Percentiles rank a stretch among this genome's conserved stretches.
Conservation (phyloP, 2,888 invertebrate species). For the Cataglyphis rosenhaueri region DNA sequence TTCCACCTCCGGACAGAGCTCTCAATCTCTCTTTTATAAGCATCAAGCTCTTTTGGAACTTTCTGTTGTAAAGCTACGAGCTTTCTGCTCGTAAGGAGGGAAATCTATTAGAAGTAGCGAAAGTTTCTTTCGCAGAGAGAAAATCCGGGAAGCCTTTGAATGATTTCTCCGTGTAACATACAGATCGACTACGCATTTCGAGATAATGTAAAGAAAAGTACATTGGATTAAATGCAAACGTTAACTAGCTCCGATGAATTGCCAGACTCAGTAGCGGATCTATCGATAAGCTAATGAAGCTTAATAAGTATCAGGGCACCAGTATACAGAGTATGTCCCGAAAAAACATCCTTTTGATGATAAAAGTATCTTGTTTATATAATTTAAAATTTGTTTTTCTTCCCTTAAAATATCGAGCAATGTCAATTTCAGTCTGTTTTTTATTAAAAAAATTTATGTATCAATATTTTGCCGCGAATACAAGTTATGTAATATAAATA, state of each 20-base stretch:
- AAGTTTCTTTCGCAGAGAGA: constrained; percentile 15
- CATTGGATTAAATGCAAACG: not conserved
- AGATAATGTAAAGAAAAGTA: not conserved
- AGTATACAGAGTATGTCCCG: not conserved
- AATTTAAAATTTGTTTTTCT: not conserved
- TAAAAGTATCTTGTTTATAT: not conserved
- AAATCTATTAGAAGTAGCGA: constrained; percentile 30
- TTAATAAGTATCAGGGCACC: not conserved
- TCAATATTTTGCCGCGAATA: not conserved
- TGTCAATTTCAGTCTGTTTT: not conserved
- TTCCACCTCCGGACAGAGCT: not conserved
- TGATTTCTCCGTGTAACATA: not conserved
- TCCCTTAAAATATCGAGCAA: not conserved
- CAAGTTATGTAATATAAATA: not conserved
- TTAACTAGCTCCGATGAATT: constrained; percentile 4
- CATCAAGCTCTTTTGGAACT: constrained; percentile 18
- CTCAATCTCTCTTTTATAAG: constrained; percentile 25
- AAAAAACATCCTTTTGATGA: not conserved
- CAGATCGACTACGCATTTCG: not conserved
- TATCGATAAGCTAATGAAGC: not conserved
- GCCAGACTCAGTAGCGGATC: not conserved
- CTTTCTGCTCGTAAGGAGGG: constrained; percentile 9
- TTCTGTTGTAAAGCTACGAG: constrained; percentile 2
- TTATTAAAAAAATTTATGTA: not conserved
- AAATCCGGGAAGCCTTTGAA: constrained; percentile 22